phyloP scores from a whole-genome alignment of 2,113 vertebrate genomes.

The Peromyscus leucopus region DNA sequence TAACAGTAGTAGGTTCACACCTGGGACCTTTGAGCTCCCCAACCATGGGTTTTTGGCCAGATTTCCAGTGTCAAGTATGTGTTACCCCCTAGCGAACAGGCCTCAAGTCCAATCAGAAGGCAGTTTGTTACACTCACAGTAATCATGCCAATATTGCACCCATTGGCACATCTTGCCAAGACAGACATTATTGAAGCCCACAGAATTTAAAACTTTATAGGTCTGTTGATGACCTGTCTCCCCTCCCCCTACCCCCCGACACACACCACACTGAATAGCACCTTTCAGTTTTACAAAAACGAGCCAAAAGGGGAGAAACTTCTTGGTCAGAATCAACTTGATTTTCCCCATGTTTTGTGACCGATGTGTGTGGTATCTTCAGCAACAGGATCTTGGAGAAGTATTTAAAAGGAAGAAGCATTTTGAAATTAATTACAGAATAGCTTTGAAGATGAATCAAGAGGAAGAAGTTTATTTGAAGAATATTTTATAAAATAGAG shows the following conservation, averaged over 20 bases:
- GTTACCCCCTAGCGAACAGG: neutral
- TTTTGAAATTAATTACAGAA: slow-evolving; percentile 46
- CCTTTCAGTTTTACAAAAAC: too few species aligned
- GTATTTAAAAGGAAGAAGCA: neutral
- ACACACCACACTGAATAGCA: neutral
- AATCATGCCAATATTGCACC: neutral
- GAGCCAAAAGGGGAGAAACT: neutral
- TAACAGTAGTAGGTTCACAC: neutral
- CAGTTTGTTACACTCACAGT: neutral
- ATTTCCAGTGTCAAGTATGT: neutral
- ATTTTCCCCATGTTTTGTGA: neutral
- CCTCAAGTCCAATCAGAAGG: neutral
- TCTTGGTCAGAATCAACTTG: neutral
- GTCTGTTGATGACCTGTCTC: neutral
- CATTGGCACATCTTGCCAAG: neutral
- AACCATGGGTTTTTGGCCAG: neutral
- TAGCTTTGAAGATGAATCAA: neutral
- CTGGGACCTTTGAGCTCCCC: neutral
- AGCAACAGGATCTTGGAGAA: neutral
- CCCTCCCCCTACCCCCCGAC: too few species aligned
- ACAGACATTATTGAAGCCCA: neutral
- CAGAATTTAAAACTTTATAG: neutral
- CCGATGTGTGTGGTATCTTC: neutral
- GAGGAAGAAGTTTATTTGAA: slow-evolving; percentile 29
- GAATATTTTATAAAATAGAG: neutral